Evolutionary conservation across 2,888 invertebrate genomes (phyloP), one percentile per base, ranked within the genome.

Genomic region (Lycia hirtaria): DNA sequence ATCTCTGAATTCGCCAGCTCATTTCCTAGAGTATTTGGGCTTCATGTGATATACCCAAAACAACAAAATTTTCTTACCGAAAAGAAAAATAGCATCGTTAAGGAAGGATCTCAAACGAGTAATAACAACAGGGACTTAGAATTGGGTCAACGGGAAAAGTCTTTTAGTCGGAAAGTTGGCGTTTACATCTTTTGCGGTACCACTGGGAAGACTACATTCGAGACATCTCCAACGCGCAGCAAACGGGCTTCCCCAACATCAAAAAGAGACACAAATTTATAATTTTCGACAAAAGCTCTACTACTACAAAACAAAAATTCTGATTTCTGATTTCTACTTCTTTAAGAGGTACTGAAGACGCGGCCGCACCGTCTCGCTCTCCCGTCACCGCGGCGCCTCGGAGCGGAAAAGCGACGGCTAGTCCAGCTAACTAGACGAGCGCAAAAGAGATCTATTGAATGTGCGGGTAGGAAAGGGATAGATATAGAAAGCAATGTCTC

Each of bases 21-120:
- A 40, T 3, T 9, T 3, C 3, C 7, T 64, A 10, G 60, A 65
- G 37, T 67, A 63, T 17, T 41, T 67, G 6, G 64, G 63, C 1
- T 38, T 65, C 4, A 20, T n/a, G 9, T 63, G 67, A 64, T 17
- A 65, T 30, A 67, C 67, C 15, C 6, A 6, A 0, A 4, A 7
- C 10, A 64, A 64, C 37, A 33, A 17, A n/a, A 65, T 64, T 48
- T 9, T 28, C 0, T 45, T 65, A 12, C 44, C 62, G n/a, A 24
- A 7, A 26, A 45, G 55, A 15, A 59, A 54, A 15, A 9, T 30
- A 12, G 4, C 1, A 1, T 9, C 9, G 0, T 4, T 38, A 10
- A 28, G 5, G 33, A 1, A 0, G 1, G 26, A 10, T 4, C 2
- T 53, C 0, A 14, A 12, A 4, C 4, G 40, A 1, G 4, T 51